Evolutionary conservation across 1,140 invertebrate genomes (phyloP).

Genomic region (Pentalonia nigronervosa): DNA sequence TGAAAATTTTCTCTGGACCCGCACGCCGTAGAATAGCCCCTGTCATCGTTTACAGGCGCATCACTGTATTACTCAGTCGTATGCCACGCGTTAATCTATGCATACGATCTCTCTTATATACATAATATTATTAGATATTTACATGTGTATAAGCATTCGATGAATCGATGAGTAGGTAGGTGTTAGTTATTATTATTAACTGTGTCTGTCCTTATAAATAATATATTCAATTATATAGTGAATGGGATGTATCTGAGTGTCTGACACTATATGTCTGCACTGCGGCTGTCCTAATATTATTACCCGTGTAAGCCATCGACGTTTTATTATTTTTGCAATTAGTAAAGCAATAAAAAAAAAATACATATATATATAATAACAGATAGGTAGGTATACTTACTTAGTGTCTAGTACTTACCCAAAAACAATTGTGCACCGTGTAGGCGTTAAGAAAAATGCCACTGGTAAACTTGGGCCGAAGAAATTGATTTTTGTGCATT

Average conservation of each 20-base stretch:
- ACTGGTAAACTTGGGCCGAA: too few relatives aligned
- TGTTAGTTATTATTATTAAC: neutral
- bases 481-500: too few relatives aligned
- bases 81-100: neutral
- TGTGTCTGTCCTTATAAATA: neutral
- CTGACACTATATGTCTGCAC: too few relatives aligned
- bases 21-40: neutral
- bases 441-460: neutral
- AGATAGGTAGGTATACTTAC: too few relatives aligned
- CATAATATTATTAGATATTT: conserved; percentile 9
- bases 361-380: too few relatives aligned
- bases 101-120: neutral
- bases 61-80: neutral
- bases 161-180: neutral
- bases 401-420: neutral
- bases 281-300: neutral
- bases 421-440: neutral
- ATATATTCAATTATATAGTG: neutral
- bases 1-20: neutral
- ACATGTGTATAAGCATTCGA: neutral
- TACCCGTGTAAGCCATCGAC: neutral
- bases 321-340: conserved; percentile 14
- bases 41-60: neutral
- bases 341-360: neutral
- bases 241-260: neutral